These are phyloP conservation scores for Apogon hyalosoma DNA, from an alignment of 2,797 vertebrate genomes.

Conservation along the genomic window DNA sequence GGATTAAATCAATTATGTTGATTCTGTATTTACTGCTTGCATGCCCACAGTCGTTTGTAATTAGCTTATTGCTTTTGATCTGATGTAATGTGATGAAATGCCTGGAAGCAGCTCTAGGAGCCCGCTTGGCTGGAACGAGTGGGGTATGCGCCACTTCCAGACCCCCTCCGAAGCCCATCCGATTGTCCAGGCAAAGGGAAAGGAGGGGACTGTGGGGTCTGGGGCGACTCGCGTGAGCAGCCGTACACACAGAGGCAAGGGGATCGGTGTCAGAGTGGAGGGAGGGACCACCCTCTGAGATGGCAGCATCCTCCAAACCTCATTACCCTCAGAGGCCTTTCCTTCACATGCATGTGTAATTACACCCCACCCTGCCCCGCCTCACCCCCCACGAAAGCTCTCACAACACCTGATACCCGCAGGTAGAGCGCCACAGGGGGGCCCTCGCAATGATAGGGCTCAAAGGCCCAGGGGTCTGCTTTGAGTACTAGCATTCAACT, in stretches of 20 bases:
- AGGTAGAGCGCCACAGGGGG: constrained; percentile 72
- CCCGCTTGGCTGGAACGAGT: constrained; percentile 71
- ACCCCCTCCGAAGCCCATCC: constrained; percentile 74
- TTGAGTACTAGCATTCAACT: constrained; percentile 71
- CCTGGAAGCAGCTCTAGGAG: constrained; percentile 72
- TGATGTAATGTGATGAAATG: constrained; percentile 87
- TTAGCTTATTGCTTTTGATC: constrained; percentile 90
- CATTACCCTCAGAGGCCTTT: constrained; percentile 80
- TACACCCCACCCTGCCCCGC: constrained; percentile 74
- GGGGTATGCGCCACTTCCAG: constrained; percentile 69
- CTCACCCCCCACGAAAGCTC: constrained; percentile 60
- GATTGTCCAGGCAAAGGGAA: constrained; percentile 77
- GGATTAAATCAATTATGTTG: constrained; percentile 88
- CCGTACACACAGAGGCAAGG: constrained; percentile 77
- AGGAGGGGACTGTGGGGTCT: constrained; percentile 49
- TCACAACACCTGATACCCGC: constrained; percentile 83
- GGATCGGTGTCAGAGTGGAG: constrained; percentile 73
- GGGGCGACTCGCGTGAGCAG: constrained; percentile 81
- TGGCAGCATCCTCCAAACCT: constrained; percentile 82
- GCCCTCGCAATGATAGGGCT: constrained; percentile 71
- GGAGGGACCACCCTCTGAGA: constrained; percentile 82
- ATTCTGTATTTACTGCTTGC: constrained; percentile 86
- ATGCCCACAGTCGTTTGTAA: constrained; percentile 83
- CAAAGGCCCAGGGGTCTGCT: constrained; percentile 66
- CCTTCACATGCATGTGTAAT: constrained; percentile 83